A percentile compares a stretch with the other conserved stretches of the same genome.
Evolutionary conservation across 2,113 vertebrate species (phyloP).

Genomic region (Reinhardtius hippoglossoides): DNA sequence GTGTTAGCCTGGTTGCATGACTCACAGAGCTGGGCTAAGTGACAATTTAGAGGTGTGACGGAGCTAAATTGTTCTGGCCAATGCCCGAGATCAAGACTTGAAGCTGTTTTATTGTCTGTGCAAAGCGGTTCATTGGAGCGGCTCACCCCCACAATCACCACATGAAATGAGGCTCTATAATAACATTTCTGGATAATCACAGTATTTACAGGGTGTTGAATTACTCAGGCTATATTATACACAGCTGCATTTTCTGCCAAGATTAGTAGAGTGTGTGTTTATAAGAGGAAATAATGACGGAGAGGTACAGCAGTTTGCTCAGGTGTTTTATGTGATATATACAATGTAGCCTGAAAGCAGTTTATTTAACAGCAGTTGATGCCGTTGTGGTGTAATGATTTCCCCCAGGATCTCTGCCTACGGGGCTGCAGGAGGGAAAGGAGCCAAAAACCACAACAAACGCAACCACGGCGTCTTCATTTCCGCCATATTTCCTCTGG

Average conservation of each 20-base stretch:
- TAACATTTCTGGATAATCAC: not conserved
- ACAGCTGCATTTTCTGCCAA: not conserved
- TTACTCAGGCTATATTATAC: not conserved
- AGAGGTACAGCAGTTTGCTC: not conserved
- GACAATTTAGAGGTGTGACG: slow-evolving; percentile 28
- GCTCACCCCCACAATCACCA: slow-evolving; percentile 38
- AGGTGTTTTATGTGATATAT: not conserved
- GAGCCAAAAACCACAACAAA: slow-evolving; percentile 92
- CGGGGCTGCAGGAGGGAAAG: slow-evolving; percentile 89
- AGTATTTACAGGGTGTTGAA: slow-evolving; percentile 10
- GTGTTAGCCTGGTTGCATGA: not conserved
- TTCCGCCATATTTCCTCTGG: slow-evolving; percentile 87
- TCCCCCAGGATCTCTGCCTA: slow-evolving; percentile 89
- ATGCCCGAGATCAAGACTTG: slow-evolving; percentile 23
- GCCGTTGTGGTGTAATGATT: slow-evolving; percentile 5
- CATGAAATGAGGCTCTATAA: slow-evolving; percentile 10
- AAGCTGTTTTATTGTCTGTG: slow-evolving; percentile 51
- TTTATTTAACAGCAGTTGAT: slow-evolving; percentile 34
- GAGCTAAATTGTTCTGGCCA: slow-evolving; percentile 21
- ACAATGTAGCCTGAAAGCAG: not conserved
- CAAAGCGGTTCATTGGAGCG: slow-evolving; percentile 33
- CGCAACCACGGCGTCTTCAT: slow-evolving; percentile 89
- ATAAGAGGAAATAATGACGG: not conserved
- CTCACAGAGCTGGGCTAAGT: not conserved
- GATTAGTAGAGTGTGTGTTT: not conserved